Evolutionary conservation across 2,113 vertebrate genomes (phyloP), one percentile per base, ranked within the genome.

Genomic region (Neofelis nebulosa): DNA sequence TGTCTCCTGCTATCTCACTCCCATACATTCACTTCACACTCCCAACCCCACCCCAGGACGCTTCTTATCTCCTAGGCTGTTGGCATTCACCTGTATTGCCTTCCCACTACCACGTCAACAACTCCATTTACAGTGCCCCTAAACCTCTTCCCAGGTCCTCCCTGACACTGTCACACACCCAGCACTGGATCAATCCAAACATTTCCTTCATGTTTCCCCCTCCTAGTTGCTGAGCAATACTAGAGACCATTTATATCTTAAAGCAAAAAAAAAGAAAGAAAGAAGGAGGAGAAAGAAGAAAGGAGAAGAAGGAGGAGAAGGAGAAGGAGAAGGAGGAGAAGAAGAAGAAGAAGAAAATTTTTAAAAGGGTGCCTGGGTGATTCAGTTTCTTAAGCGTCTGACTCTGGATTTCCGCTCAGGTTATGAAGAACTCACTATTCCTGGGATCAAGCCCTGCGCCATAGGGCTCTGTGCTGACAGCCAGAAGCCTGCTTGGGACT

Each of bases 301-400:
- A 6, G 41, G 1, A 41, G 41, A 7, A 41, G 41, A 1, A 41
- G 41, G 41, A 41, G 41, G 41, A 41, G 41, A 1, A 41, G 41
- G 41, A 1, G 6, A 41, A 1, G 6, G 1, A 7, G 41, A 7
- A 7, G 6, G 7, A 0, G 41, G 7, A 1, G 41, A 45, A 1
- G 41, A 7, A 45, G 41, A 41, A 45, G 45, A 45, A 45, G 7
- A 45, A 45, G 45, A 0, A 45, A 8, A 55, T 9, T 23, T 61
- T 61, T 23, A 61, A 61, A 16, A 61, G 57, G 57, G 2, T 23
- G 21, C 57, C 57, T 61, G 7, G 21, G 57, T 61, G 57, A 7
- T 21, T 23, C 21, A 61, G 57, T 61, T 21, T 3, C 7, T 23
- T 61, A 23, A 61, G 21, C 21, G 1, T 61, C 57, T 61, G 57